phyloP scores from a whole-genome alignment of 2,113 vertebrate species.

The Gallinago paraguaiae region DNA sequence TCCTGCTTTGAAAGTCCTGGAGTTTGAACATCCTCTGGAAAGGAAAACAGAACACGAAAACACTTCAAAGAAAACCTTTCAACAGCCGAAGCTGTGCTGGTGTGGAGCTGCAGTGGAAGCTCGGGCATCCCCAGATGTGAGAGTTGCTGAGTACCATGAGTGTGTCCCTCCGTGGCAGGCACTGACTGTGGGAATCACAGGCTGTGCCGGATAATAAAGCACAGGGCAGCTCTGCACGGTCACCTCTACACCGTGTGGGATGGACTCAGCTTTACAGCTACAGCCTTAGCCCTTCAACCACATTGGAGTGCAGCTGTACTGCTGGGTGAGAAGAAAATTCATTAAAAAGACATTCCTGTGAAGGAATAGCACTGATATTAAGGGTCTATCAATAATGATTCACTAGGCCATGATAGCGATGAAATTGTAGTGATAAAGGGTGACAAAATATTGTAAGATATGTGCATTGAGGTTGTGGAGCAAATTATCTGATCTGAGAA shows the following conservation, averaged over 20 bases:
- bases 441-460: conserved; percentile 46
- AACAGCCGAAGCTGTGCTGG: background rate
- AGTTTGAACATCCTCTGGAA: background rate
- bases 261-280: background rate
- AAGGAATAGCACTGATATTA: conserved; percentile 31
- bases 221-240: background rate
- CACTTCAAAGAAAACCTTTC: background rate
- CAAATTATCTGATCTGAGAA: conserved; percentile 30
- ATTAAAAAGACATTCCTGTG: conserved; percentile 4
- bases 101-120: background rate
- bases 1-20: background rate
- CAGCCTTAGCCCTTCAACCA: background rate
- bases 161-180: background rate
- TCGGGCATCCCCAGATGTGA: background rate
- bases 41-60: background rate
- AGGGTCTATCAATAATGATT: conserved; percentile 59
- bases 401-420: conserved; percentile 28
- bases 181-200: background rate
- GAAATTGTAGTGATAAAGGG: conserved; percentile 54
- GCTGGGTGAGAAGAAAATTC: background rate
- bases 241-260: background rate
- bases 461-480: background rate
- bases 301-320: background rate
- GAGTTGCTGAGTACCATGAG: background rate
- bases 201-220: background rate